Percentiles rank a stretch among this genome's conserved stretches.
Evolutionary conservation across 2,888 invertebrate species (phyloP).

Genomic region (Lagria hirta): DNA sequence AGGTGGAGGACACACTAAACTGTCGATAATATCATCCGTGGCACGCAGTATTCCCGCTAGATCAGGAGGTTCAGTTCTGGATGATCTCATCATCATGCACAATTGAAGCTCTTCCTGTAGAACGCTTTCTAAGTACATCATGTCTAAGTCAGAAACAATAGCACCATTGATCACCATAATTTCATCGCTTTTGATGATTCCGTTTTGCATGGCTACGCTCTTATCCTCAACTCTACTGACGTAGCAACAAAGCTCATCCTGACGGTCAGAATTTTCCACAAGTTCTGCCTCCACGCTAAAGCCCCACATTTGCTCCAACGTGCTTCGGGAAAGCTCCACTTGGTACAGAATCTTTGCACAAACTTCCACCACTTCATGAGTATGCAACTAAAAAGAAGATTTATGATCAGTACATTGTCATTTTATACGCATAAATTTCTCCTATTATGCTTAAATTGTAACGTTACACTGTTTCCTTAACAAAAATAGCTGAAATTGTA

Average conservation of each 20-base stretch:
- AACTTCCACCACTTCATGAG: constrained; percentile 93
- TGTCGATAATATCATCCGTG: constrained; percentile 95
- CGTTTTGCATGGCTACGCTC: constrained; percentile 94
- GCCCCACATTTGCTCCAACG: constrained; percentile 95
- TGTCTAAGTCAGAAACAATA: constrained; percentile 96
- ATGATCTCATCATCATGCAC: constrained; percentile 96
- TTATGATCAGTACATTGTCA: no score
- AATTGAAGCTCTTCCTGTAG: constrained; percentile 91
- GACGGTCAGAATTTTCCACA: constrained; percentile 92
- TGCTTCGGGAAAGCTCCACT: constrained; percentile 87
- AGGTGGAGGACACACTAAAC: constrained; percentile 93
- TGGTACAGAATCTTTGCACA: constrained; percentile 96
- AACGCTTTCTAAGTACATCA: constrained; percentile 98
- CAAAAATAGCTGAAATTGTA: no score
- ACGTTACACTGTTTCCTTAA: no score
- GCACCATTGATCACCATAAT: constrained; percentile 99
- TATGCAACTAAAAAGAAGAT: constrained; percentile 70
- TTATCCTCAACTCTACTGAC: constrained; percentile 95
- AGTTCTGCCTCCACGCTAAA: constrained; percentile 97
- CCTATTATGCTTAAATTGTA: no score
- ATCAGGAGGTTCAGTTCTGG: constrained; percentile 79
- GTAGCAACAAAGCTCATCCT: constrained; percentile 96
- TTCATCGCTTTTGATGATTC: constrained; percentile 96
- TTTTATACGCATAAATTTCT: no score
- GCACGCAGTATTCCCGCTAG: constrained; percentile 70